Evolutionary conservation across 2,113 vertebrate genomes (phyloP), one percentile per base, ranked within the genome.

Genomic region (Mus pahari): DNA sequence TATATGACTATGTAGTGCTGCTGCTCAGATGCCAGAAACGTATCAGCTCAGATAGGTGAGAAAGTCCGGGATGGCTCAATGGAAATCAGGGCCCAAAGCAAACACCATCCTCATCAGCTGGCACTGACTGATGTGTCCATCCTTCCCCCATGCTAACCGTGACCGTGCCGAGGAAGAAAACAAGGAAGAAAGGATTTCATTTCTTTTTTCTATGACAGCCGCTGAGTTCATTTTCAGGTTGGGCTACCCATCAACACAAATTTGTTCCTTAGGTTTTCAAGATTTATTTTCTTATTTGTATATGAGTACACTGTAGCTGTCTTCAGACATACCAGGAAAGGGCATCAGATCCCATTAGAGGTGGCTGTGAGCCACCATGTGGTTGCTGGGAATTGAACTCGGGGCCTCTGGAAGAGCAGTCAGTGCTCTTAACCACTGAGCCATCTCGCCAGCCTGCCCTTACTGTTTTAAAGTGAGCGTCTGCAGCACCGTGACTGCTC

Each of bases 261-360:
- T 90, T 81, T 94, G 19, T 94, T 86, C 77, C 77, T 91, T 74
- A 28, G 31, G 48, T 28, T 60, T 60, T 60, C 22, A 60, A 60
- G 58, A 60, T 60, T 60, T 60, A 60, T 22, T 60, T 60, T 22
- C 20, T 22, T 22, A 20, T 60, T 60, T 60, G 19, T 60, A 22
- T 60, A 60, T 60, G 58, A 20, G 58, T 22, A 60, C 19, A 20
- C 58, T 60, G 58, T 60, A 60, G 19, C 58, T 60, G 58, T 60
- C 50, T 60, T 60, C 58, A 60, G 58, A 60, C 58, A 20, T 17
- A 60, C 17, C 58, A 60, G 19, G 55, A 60, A 20, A 60, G 19
- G 19, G 19, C 58, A 60, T 60, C 58, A 6, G 58, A 60, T 60
- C 19, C 58, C 58, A 60, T 22, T 20, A 60, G 19, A 60, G 58